phyloP scores from a whole-genome alignment of 64 coral and sea anemone genomes.

The Hydrozoanthus tunicans region DNA sequence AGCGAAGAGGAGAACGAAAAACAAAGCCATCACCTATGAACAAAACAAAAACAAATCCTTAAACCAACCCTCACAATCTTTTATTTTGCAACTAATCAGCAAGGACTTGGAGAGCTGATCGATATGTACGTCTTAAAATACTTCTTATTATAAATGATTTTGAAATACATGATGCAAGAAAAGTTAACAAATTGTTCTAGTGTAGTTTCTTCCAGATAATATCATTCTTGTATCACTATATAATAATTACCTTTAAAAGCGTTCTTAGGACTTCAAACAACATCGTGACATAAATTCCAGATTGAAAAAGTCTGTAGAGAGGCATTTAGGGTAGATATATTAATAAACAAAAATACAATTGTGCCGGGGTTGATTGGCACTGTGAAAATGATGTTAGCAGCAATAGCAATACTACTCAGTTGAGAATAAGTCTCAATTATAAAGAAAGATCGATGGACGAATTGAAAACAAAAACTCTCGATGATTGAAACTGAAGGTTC shows the following conservation, averaged over 20 bases:
- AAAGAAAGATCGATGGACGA: too few relatives aligned
- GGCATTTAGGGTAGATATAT: neutral
- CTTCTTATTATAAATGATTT: too few relatives aligned
- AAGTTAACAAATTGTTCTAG: neutral
- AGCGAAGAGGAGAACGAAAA: conserved; percentile 63
- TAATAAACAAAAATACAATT: neutral
- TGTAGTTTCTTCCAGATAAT: neutral
- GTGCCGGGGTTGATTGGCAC: too few relatives aligned
- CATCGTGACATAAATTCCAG: conserved; percentile 93
- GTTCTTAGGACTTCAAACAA: conserved; percentile 84
- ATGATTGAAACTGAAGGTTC: too few relatives aligned
- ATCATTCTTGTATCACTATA: neutral
- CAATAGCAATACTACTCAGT: too few relatives aligned
- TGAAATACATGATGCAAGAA: too few relatives aligned
- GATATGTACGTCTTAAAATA: too few relatives aligned
- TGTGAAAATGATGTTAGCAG: too few relatives aligned
- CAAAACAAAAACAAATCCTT: neutral
- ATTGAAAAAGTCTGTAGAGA: conserved; percentile 70
- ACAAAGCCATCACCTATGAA: conserved; percentile 65
- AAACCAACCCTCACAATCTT: neutral
- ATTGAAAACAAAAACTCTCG: too few relatives aligned
- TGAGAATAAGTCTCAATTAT: too few relatives aligned
- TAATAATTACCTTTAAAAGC: conserved; percentile 66
- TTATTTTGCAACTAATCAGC: too few relatives aligned
- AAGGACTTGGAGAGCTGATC: too few relatives aligned